A percentile compares a stretch with the other conserved stretches of the same genome.
Evolutionary conservation across 1,140 invertebrate species (phyloP).

Genomic region (Sitodiplosis mosellana): DNA sequence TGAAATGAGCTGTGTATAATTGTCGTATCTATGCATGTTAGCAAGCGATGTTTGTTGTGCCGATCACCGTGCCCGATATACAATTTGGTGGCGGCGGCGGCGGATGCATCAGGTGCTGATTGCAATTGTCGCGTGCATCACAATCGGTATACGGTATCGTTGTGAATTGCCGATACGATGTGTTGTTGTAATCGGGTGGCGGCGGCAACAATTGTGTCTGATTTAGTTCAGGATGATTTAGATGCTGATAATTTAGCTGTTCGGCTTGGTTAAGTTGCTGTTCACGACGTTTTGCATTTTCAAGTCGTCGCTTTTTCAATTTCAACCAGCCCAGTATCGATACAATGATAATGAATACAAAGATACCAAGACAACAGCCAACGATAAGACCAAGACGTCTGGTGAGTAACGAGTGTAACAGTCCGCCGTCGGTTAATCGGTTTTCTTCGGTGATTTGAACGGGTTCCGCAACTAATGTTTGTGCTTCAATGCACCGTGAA

Average conservation of each 20-base stretch:
- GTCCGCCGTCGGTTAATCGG: conserved; percentile 41
- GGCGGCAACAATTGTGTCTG: conserved; percentile 14
- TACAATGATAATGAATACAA: conserved; percentile 64
- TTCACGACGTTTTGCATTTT: conserved; percentile 37
- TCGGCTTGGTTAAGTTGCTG: conserved; percentile 25
- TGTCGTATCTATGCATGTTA: too few species aligned
- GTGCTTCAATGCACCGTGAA: conserved; percentile 55
- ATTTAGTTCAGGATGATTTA: conserved; percentile 19
- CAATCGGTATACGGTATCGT: conserved; percentile 27
- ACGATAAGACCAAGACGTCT: conserved; percentile 64
- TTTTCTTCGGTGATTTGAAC: conserved; percentile 38
- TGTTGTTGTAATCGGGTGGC: conserved; percentile 39
- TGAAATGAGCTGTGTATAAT: too few species aligned
- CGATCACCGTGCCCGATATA: conserved; percentile 4
- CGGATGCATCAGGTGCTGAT: conserved; percentile 2
- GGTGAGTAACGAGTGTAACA: conserved; percentile 48
- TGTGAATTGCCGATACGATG: conserved; percentile 51
- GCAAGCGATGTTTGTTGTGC: neutral
- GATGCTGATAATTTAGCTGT: conserved; percentile 26
- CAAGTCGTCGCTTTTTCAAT: conserved; percentile 56
- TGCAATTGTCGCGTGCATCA: conserved; percentile 6
- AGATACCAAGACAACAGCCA: conserved; percentile 65
- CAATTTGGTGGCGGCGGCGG: conserved; percentile 7
- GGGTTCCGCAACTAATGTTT: conserved; percentile 51
- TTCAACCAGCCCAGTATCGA: conserved; percentile 70